Conservation (phyloP, 2,797 vertebrate species). For the Manis pentadactyla region DNA sequence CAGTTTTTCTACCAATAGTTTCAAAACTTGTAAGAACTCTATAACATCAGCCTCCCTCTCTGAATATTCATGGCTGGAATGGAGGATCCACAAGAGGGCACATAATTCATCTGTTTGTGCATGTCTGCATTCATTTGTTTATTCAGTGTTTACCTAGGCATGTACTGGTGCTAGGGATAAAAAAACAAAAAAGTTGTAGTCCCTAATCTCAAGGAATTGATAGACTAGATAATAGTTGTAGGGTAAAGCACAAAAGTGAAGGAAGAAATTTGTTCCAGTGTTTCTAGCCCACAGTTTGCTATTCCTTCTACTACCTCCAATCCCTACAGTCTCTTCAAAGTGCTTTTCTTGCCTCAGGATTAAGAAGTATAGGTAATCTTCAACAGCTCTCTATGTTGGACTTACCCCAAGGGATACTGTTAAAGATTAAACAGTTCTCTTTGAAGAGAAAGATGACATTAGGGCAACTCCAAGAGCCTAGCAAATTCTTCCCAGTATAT, state of each 20-base stretch:
- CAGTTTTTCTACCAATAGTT: neutral
- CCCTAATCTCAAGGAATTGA: slow-evolving; percentile 23
- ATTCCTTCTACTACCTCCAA: neutral
- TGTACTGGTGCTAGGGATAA: neutral
- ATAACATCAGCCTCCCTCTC: neutral
- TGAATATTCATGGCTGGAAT: neutral
- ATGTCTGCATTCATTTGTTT: neutral
- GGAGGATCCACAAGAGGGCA: neutral
- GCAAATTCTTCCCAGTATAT: neutral
- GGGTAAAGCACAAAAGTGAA: neutral
- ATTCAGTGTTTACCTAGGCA: neutral
- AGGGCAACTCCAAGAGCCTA: slow-evolving; percentile 10
- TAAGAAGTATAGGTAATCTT: slow-evolving; percentile 22
- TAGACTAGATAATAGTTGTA: neutral
- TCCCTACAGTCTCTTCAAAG: neutral
- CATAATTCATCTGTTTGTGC: neutral
- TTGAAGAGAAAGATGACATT: slow-evolving; percentile 34
- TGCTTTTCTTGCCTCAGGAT: neutral
- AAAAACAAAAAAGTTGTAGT: neutral
- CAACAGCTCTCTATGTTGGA: slow-evolving; percentile 34
- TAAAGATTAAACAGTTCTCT: slow-evolving; percentile 56
- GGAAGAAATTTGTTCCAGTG: neutral
- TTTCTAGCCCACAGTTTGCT: slow-evolving; percentile 29
- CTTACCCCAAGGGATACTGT: neutral
- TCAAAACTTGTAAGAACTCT: neutral